Conservation (phyloP, 2,113 vertebrate species). For the Cyanoderma ruficeps region DNA sequence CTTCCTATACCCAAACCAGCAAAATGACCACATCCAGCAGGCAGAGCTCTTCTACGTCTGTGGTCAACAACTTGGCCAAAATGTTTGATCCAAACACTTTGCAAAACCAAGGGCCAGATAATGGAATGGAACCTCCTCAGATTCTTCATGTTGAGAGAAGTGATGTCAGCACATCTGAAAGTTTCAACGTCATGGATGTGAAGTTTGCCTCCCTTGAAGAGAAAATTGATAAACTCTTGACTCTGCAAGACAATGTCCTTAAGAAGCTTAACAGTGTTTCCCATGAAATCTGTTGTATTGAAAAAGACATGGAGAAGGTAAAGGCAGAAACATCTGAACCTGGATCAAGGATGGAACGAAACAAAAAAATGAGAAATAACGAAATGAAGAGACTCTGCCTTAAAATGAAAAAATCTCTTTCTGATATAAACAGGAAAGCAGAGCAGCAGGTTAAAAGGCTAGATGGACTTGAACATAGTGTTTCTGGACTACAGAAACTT, state of each 20-base stretch:
- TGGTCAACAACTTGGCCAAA: slow-evolving; percentile 84
- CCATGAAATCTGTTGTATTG: slow-evolving; percentile 75
- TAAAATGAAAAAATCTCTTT: slow-evolving; percentile 74
- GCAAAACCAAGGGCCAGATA: slow-evolving; percentile 69
- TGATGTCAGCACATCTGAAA: slow-evolving; percentile 35
- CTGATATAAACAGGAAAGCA: slow-evolving; percentile 67
- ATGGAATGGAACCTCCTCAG: slow-evolving; percentile 41
- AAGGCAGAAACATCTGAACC: slow-evolving; percentile 78
- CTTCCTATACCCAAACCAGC: slow-evolving; percentile 40
- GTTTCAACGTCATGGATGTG: slow-evolving; percentile 76
- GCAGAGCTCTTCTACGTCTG: slow-evolving; percentile 60
- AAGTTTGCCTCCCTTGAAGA: slow-evolving; percentile 77
- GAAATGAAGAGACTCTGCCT: slow-evolving; percentile 65
- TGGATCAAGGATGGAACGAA: slow-evolving; percentile 14
- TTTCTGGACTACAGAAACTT: slow-evolving; percentile 82
- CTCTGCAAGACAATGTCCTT: slow-evolving; percentile 78
- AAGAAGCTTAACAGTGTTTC: slow-evolving; percentile 79
- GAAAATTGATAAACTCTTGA: slow-evolving; percentile 81
- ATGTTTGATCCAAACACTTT: slow-evolving; percentile 80
- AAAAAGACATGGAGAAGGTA: slow-evolving; percentile 77
- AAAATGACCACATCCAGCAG: slow-evolving; percentile 65
- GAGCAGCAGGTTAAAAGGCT: slow-evolving; percentile 79
- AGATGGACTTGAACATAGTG: slow-evolving; percentile 79
- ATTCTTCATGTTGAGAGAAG: slow-evolving; percentile 32
- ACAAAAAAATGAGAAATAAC: not conserved